phyloP scores from a whole-genome alignment of 2,113 vertebrate genomes.

The Alosa alosa region DNA sequence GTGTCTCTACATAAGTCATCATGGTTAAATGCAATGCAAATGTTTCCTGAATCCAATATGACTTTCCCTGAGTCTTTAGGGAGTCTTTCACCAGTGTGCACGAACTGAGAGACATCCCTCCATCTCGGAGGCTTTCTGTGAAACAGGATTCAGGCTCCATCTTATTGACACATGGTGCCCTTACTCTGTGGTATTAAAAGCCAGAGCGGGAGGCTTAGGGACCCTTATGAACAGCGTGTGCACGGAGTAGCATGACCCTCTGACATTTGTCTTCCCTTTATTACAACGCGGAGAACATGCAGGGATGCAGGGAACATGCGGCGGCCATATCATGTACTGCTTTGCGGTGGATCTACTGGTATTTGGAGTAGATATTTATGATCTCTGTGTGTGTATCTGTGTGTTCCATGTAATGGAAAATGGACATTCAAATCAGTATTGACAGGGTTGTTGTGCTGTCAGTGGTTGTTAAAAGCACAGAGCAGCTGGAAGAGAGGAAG shows the following conservation, averaged over 20 bases:
- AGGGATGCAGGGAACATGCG: too few species aligned
- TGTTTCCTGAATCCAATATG: too few species aligned
- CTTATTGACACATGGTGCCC: background rate
- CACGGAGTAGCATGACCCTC: background rate
- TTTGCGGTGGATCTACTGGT: slow-evolving; percentile 15
- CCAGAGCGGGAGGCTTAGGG: slow-evolving; percentile 18
- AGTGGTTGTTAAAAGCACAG: slow-evolving; percentile 34
- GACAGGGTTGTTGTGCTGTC: background rate
- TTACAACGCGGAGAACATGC: background rate
- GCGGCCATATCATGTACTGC: slow-evolving; percentile 1
- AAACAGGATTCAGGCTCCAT: background rate
- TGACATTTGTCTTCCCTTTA: slow-evolving; percentile 37
- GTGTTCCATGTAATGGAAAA: slow-evolving; percentile 16
- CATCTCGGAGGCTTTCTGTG: background rate
- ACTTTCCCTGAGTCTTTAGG: too few species aligned
- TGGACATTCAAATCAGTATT: slow-evolving; percentile 16
- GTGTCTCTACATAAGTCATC: too few species aligned
- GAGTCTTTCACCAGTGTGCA: too few species aligned
- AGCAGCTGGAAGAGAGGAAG: background rate
- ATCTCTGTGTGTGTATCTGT: slow-evolving; percentile 14
- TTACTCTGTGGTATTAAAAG: slow-evolving; percentile 32
- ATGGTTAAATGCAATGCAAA: too few species aligned
- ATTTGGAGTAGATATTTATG: slow-evolving; percentile 34
- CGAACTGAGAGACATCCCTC: too few species aligned
- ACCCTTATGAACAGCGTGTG: background rate